These are phyloP conservation scores for Oncorhynchus tshawytscha DNA, from an alignment of 2,113 vertebrate genomes.

Conservation along the genomic window DNA sequence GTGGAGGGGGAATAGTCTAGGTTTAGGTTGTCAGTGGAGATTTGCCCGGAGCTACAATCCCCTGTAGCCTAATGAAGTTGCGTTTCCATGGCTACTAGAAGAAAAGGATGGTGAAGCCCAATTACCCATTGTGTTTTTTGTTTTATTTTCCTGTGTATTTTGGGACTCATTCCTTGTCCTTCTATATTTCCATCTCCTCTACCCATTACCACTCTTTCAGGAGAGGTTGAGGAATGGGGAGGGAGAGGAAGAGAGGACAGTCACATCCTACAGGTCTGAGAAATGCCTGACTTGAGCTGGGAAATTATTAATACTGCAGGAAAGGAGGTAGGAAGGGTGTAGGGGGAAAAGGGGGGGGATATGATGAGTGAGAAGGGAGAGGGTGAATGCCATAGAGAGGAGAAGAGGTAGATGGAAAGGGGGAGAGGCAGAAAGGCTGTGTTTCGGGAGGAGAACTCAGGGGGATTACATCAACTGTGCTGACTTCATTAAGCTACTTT, in stretches of 20 bases:
- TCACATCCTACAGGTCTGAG: background rate
- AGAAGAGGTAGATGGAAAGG: background rate
- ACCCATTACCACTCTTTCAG: background rate
- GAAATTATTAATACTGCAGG: background rate
- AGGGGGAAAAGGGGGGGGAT: background rate
- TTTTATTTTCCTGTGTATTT: background rate
- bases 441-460: background rate
- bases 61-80: background rate
- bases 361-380: background rate
- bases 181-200: background rate
- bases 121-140: background rate
- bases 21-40: no score
- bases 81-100: constrained; percentile 36
- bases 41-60: background rate
- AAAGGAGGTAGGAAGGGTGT: no score
- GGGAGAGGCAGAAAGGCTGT: background rate
- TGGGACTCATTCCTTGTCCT: background rate
- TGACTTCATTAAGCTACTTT: background rate
- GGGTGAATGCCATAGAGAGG: background rate
- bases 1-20: no score
- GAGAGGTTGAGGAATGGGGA: background rate
- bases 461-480: background rate
- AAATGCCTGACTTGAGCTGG: background rate
- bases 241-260: no score
- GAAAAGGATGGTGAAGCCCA: constrained; percentile 23